phyloP scores from a whole-genome alignment of 2,888 invertebrate species.

The Xanthorhoe designata region DNA sequence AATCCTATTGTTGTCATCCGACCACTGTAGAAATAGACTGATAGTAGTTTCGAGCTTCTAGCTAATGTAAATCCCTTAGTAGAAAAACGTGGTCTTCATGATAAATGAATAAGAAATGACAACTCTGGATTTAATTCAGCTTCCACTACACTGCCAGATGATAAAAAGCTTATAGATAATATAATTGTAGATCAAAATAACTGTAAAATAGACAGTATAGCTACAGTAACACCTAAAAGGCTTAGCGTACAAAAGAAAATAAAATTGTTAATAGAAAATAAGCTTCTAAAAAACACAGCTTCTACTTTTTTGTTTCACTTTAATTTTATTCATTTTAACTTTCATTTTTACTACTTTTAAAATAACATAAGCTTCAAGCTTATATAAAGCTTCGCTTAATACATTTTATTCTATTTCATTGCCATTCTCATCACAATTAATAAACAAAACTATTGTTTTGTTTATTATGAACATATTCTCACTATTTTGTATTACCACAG shows the following conservation, averaged over 20 bases:
- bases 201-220: slow-evolving; percentile 52
- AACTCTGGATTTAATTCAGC: slow-evolving; percentile 63
- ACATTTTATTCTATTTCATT: slow-evolving; percentile 47
- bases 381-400: slow-evolving; percentile 62
- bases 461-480: slow-evolving; percentile 35
- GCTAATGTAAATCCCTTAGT: slow-evolving; percentile 55
- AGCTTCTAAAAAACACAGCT: slow-evolving; percentile 56
- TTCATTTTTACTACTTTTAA: slow-evolving; percentile 33
- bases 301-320: slow-evolving; percentile 47
- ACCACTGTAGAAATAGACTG: slow-evolving; percentile 67
- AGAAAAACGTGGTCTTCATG: slow-evolving; percentile 43
- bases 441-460: slow-evolving; percentile 48
- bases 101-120: slow-evolving; percentile 55
- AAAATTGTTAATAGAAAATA: slow-evolving; percentile 35
- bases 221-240: slow-evolving; percentile 57
- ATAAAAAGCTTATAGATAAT: slow-evolving; percentile 62
- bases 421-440: slow-evolving; percentile 45
- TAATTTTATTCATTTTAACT: slow-evolving; percentile 41
- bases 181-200: slow-evolving; percentile 54
- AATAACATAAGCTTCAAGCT: slow-evolving; percentile 54
- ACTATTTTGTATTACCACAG: slow-evolving; percentile 32
- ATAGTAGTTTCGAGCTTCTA: slow-evolving; percentile 65
- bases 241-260: slow-evolving; percentile 50
- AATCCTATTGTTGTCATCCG: slow-evolving; percentile 73
- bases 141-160: slow-evolving; percentile 69